A percentile compares a stretch with the other conserved stretches of the same genome.
These are phyloP conservation scores for Forficula auricularia DNA, from an alignment of 1,140 invertebrate genomes.

Conservation along the genomic window DNA sequence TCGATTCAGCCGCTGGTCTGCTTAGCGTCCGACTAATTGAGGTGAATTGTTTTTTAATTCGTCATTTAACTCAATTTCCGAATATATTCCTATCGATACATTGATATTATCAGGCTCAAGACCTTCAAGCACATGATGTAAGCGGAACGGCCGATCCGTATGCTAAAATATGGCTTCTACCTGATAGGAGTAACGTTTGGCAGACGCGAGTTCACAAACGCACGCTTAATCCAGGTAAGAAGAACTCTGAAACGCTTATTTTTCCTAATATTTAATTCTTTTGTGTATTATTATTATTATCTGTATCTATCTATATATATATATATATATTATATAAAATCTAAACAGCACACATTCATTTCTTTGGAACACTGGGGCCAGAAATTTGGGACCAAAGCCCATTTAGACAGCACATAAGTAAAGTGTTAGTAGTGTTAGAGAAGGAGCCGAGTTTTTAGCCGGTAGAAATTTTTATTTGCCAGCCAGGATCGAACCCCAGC, in stretches of 20 bases:
- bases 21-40: constrained; percentile 32
- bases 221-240: constrained; percentile 40
- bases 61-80: neutral
- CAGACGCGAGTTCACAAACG: constrained; percentile 42
- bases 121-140: constrained; percentile 34
- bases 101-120: constrained; percentile 27
- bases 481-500: no score
- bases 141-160: constrained; percentile 40
- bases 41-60: constrained; percentile 17
- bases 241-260: no score
- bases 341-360: no score
- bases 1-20: constrained; percentile 29
- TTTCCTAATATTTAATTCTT: neutral
- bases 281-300: neutral
- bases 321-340: no score
- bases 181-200: constrained; percentile 38
- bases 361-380: no score
- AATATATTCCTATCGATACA: no score
- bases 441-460: no score
- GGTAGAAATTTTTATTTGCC: no score
- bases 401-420: no score
- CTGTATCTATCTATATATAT: no score
- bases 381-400: no score
- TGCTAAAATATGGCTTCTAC: constrained; percentile 36
- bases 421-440: no score